Evolutionary conservation across 2,888 invertebrate species (phyloP), one percentile per base, ranked within the genome.

Genomic region (Eristalis arbustorum): DNA sequence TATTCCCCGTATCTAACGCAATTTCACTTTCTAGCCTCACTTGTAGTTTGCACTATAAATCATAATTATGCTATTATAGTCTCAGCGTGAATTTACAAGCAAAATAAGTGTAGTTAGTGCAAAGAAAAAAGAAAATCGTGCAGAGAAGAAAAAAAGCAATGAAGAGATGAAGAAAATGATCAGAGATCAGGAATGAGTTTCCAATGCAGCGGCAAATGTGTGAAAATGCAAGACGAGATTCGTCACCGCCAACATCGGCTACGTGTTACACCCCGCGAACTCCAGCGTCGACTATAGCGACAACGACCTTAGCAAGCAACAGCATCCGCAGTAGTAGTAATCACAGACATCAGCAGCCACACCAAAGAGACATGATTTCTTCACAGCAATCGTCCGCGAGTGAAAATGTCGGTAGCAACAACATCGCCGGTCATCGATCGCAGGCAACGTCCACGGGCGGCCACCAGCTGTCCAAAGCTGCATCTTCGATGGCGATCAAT

Each of bases 181-280:
- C 63, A 84, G 34, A 72, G 69, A 83, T 74, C 68, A 75, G 67
- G 62, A 74, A 88, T 84, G 84, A 84, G 61, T 83, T 80, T 77
- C 75, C 76, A 84, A 84, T 75, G 64, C 73, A 80, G 62, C 63
- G 88, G 82, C 84, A 89, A 92, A 92, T 92, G 92, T 91, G 90
- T 90, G 92, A 92, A 90, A 90, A 92, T 92, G 92, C 89, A 79
- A 89, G 81, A 88, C 91, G 81, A 66, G 75, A 69, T 71, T 69
- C 73, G 11, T 11, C 42, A 42, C 31, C 64, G 64, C 10, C 69
- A 57, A 6, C 61, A 40, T 59, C 78, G 61, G 68, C 71, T 59
- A 59, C 62, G 63, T 40, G 63, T 62, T 23, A 88, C 77, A 69
- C 89, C 85, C 77, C 63, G 85, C 78, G 88, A 88, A 82, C 88